Base-by-base conservation (phyloP, 2,797 vertebrate genomes). In the Gadopsis bispinosus region DNA sequence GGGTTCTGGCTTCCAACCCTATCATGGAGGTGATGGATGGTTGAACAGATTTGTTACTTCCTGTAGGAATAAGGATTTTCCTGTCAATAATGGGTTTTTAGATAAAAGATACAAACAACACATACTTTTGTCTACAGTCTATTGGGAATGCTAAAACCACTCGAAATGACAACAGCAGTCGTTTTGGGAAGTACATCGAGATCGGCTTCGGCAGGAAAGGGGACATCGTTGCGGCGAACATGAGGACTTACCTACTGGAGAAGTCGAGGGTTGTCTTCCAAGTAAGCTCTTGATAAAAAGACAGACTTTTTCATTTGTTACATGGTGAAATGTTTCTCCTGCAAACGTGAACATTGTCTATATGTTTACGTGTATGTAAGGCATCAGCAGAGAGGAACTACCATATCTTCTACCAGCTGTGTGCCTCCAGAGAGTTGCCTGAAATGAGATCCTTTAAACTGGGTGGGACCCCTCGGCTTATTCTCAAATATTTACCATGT, bases 351-450 rank as follows among this genome's bases (percentile, higher is more conserved):
- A 16, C 13, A 13, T 11, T 39, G 2, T 39, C 20, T 58, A 3
- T 17, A 5, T 58, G 11, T 73, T 29, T 17, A 2, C 71, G 12
- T 85, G 11, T 61, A 0, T 63, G 1, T 48, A n/a, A 96, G 96
- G 93, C 90, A 0, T 71, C 93, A 33, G 76, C 91, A 0, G 96
- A 96, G 87, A 95, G 95, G 73, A 96, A 96, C 87, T 96, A 96
- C 58, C 96, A 96, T 51, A 95, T 96, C 88, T 96, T 96, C 93
- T 97, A 96, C 83, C 96, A 97, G 86, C 94, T 97, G 80, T 97
- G 96, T 77, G 94, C 95, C 20, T 95, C 93, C 0, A 95, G 95
- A 79, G 35, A 94, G 10, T 87, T 96, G 73, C 95, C 95, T 0
- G 95, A 97, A 83, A 89, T 96, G 90, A 95, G 91, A 79, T 72